Base-by-base conservation (phyloP, 1,140 invertebrate species). In the Conus betulinus region DNA sequence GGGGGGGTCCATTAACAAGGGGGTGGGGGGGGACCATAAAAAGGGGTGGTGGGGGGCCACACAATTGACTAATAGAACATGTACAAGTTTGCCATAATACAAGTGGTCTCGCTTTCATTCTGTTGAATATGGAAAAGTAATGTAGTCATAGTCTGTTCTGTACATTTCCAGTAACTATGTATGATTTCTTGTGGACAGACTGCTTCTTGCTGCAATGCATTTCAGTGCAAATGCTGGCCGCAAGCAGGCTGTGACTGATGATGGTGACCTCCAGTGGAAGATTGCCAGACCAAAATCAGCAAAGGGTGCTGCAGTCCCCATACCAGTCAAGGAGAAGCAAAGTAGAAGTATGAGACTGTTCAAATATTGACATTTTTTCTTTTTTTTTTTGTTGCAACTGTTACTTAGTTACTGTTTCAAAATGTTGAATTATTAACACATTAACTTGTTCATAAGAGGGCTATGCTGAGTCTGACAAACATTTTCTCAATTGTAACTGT, bases 191-290 rank as follows among this genome's bases (percentile, higher is more conserved):
- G 39, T 3, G 89, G 84, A 3, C 74, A 85, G 85, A 20, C 87
- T n/a, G 1, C 39, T 11, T 85, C 10, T 90, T n/a, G 88, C 90
- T 83, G 88, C 74, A n/a, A 82, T n/a, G n/a, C 89, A 4, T 87
- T 74, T 60, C 89, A 89, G n/a, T 67, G 90, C 89, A 86, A 90
- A 90, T n/a, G 23, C 81, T 5, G 51, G 25, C 20, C 60, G 84
- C 52, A 17, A 27, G 3, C 90, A 87, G 67, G 88, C 88, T 8
- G 79, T 55, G 23, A 90, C 84, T 13, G 71, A 55, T 27, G 84
- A 87, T 39, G 90, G 90, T 5, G 23, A 60, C 13, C 27, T 13
- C 10, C 20, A n/a, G 39, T 90, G 57, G 67, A 51, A 23, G 25
- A 15, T 84, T 17, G 4, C 15, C 23, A 87, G 51, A 74, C 89